Base-by-base conservation (phyloP, 2,113 vertebrate genomes). In the Dipodomys spectabilis region DNA sequence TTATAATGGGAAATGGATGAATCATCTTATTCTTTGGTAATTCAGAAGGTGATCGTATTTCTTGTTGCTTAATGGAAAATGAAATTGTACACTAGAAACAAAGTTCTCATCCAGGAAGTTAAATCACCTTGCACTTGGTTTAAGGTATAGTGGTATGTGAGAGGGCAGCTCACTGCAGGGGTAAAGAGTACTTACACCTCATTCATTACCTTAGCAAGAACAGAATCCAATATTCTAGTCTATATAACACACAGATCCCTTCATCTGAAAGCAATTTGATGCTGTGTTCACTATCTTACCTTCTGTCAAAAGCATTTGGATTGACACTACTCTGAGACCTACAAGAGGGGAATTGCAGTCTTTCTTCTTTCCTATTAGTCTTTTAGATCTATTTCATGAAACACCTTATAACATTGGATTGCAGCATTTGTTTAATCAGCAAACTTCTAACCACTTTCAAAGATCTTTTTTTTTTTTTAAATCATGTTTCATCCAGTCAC, bases 1-100 rank as follows among this genome's bases (percentile, higher is more conserved):
- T 86, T 82, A 68, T 57, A 83, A 94, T 60, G 13, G 45, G 75
- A 95, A 92, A 92, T 32, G 12, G 23, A 73, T 94, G 74, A 85
- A 67, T 72, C 13, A 45, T 81, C 6, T 27, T 53, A 69, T 88
- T 86, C 35, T 53, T 6, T 84, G 62, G 22, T 4, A 27, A 78
- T 75, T 97, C n/a, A 90, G n/a, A 90, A 12, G 67, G 15, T 82
- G 15, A 35, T 71, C 6, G 35, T 60, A 79, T 90, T 95, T 92
- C 67, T 88, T 77, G 30, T 78, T 94, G 69, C 13, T 69, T 92
- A 57, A 68, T 67, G 13, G 68, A 85, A 90, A 19, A 32, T 93
- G 25, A 78, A 90, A 88, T 90, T 88, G 62, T 64, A 79, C 3
- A 81, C 28, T 49, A 45, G 45, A 92, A 69, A 73, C 10, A 30